Evolutionary conservation across 2,888 invertebrate species (phyloP), one percentile per base, ranked within the genome.

Genomic region (Tinea pellionella): DNA sequence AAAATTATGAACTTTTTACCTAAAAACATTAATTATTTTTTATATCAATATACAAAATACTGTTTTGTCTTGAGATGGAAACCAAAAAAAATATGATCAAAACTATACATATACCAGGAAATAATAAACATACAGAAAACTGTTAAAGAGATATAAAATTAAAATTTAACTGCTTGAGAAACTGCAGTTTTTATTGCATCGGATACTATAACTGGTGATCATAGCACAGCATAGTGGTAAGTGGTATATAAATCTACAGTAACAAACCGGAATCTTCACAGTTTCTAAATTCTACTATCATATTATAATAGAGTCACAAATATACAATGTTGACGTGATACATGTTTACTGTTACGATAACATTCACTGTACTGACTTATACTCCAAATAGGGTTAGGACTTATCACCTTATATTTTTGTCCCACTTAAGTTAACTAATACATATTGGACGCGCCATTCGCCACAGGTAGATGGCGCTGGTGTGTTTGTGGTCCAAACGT

Each of bases 241-340:
- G 6, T 24, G 24, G 24, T 24, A 24, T 24, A 24, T 2, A 24
- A 24, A 24, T 24, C 24, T 3, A 24, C 24, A 24, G 24, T 24
- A 37, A 37, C 37, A 37, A 37, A 9, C 37, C 9, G 37, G 16
- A 47, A 47, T 47, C 47, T 16, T 47, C 15, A 47, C 47, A 2
- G 47, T 47, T 47, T 47, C 47, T 15, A 47, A 16, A 47, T 47
- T 47, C 15, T 47, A 19, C 19, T n/a, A 53, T 12, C 24, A 53
- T 24, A 19, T n/a, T n/a, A n/a, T 53, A 53, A 53, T 53, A 24
- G 53, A 19, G 53, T 53, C 53, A 24, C 53, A 53, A 53, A 53
- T 53, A 53, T 24, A 24, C 53, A 53, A 12, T 53, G 53, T 53
- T 24, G 19, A 24, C 53, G 53, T 18, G 53, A 47, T 47, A 47